phyloP scores from a whole-genome alignment of 2,797 vertebrate species.

The Spinibarbus caldwelli region DNA sequence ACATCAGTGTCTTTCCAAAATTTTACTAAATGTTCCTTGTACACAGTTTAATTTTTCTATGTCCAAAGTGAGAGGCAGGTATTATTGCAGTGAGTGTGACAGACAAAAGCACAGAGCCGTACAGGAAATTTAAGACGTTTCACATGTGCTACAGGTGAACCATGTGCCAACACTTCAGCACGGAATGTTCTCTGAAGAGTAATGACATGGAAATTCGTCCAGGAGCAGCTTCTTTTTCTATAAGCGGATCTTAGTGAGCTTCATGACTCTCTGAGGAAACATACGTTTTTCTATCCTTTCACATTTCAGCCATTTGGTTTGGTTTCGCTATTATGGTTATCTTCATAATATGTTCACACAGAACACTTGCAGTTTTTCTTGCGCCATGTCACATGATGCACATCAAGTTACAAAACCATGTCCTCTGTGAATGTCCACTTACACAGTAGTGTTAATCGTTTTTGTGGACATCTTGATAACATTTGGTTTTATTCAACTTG shows the following conservation, averaged over 20 bases:
- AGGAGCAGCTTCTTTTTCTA: neutral
- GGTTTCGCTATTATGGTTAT: neutral
- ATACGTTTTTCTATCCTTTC: conserved; percentile 10
- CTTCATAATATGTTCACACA: neutral
- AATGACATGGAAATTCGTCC: neutral
- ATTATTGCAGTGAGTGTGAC: neutral
- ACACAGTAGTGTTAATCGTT: neutral
- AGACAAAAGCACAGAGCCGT: neutral
- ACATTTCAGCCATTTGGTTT: neutral
- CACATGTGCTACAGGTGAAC: conserved; percentile 44
- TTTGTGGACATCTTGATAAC: neutral
- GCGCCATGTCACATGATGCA: neutral
- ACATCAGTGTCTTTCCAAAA: neutral
- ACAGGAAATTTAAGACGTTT: neutral
- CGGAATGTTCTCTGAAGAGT: too few species aligned
- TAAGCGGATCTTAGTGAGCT: neutral
- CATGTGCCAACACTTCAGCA: conserved; percentile 33
- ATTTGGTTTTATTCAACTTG: neutral
- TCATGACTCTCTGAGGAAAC: conserved; percentile 25
- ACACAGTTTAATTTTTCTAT: neutral
- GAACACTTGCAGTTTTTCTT: neutral
- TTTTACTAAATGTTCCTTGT: neutral
- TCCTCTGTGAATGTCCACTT: neutral
- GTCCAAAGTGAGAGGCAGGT: neutral
- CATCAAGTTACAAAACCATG: neutral